Conservation (phyloP, 2,113 vertebrate species). For the Nyctibius bracteatus region DNA sequence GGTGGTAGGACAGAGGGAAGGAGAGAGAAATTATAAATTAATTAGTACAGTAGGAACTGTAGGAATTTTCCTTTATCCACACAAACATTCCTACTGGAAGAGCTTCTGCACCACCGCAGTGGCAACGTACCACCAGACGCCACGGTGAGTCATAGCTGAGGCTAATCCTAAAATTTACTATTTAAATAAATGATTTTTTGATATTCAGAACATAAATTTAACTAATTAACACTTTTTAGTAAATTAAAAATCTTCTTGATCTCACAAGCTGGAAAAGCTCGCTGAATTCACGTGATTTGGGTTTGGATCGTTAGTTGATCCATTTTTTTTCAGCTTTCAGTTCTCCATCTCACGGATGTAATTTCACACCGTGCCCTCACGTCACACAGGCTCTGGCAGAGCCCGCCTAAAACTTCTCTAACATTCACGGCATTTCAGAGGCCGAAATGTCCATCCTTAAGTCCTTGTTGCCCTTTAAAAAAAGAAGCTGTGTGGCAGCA, state of each 20-base stretch:
- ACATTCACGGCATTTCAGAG: not conserved
- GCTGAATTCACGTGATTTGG: not conserved
- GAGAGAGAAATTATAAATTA: not conserved
- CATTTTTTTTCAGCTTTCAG: not conserved
- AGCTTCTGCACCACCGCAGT: not conserved
- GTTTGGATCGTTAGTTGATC: too few relatives aligned
- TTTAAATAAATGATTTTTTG: too few relatives aligned
- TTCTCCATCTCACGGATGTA: not conserved
- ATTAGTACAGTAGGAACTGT: not conserved
- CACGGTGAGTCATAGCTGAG: not conserved
- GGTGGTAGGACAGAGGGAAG: not conserved
- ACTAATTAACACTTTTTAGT: not conserved
- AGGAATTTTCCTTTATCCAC: too few relatives aligned
- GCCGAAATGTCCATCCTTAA: not conserved
- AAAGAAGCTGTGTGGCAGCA: not conserved
- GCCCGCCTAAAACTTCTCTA: too few relatives aligned
- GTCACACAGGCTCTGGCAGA: not conserved
- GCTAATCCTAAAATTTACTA: too few relatives aligned
- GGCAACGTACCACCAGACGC: not conserved
- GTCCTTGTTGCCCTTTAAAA: not conserved
- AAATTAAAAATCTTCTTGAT: not conserved
- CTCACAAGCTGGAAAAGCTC: not conserved
- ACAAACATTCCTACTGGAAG: not conserved
- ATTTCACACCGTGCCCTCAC: not conserved
- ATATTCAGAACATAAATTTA: not conserved